Evolutionary conservation across 2,113 vertebrate genomes (phyloP), one percentile per base, ranked within the genome.

Genomic region (Balaeniceps rex): DNA sequence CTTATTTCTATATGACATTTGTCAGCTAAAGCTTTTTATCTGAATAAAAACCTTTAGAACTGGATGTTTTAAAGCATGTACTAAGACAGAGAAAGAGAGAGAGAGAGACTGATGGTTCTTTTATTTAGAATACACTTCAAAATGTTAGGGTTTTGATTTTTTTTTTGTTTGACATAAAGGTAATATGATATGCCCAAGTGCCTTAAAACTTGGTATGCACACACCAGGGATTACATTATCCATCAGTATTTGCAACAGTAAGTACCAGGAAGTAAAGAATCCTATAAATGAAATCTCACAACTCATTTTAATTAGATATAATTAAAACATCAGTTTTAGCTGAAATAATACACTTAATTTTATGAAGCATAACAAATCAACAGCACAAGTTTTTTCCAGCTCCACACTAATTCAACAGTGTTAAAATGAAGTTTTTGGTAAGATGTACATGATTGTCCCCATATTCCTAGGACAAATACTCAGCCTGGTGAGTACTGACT

Each of bases 361-460:
- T 36, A 74, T 23, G 4, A 72, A 54, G 6, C 3, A 33, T 17
- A 24, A 66, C 5, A 55, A 80, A 68, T 47, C 18, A 64, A 44
- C 14, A 87, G 12, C 11, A 55, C 10, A 78, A 19, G 4, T 7
- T 52, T 58, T 74, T 71, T 69, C 24, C 17, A 42, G 49, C 16
- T 83, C 23, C 17, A 61, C 19, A n/a, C 8, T 46, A 63, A 74
- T 14, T 55, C 23, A 57, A 17, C 7, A 69, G 10, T 11, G 12
- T 49, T 68, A 36, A 88, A 91, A 69, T 28, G 8, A 88, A 54
- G 9, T 11, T 24, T 69, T 68, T 51, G 11, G 19, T 34, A 69
- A 82, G 24, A 71, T 0, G 1, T 28, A 63, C 14, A 6, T 2
- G 2, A 33, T 28, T 46, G 15, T 31, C 33, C 11, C 28, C 36